These are phyloP conservation scores for Ceratothoa steindachneri DNA, from an alignment of 2,888 invertebrate genomes.

Conservation along the genomic window DNA sequence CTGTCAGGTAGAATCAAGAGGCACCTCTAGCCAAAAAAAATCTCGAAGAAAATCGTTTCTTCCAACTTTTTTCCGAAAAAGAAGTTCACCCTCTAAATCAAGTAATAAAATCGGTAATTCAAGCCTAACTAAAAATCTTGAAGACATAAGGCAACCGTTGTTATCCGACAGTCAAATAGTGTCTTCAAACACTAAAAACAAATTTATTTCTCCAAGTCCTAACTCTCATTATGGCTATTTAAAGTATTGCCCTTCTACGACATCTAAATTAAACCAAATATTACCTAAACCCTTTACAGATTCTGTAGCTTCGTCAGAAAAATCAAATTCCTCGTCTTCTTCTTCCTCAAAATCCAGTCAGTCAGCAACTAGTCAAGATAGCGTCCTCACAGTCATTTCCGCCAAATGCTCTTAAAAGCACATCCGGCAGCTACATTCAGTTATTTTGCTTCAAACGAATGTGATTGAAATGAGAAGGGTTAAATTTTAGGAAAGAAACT, in stretches of 20 bases:
- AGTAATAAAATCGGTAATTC: not conserved
- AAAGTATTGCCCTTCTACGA: too few species aligned
- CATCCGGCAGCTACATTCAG: too few species aligned
- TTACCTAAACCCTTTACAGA: not conserved
- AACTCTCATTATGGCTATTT: too few species aligned
- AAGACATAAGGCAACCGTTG: not conserved
- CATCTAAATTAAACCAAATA: too few species aligned
- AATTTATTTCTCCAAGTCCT: too few species aligned
- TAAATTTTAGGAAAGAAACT: too few species aligned
- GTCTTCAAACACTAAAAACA: too few species aligned
- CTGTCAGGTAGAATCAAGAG: too few species aligned
- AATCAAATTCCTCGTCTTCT: conserved; percentile 38
- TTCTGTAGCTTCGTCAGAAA: not conserved
- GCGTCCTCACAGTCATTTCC: conserved; percentile 29
- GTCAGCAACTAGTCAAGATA: conserved; percentile 31
- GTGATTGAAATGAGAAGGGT: too few species aligned
- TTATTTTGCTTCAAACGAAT: too few species aligned
- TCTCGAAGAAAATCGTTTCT: not conserved
- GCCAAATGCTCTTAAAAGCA: conserved; percentile 2
- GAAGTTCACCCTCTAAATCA: not conserved
- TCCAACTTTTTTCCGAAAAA: not conserved
- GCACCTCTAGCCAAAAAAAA: too few species aligned
- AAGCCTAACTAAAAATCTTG: not conserved
- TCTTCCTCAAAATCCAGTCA: conserved; percentile 16
- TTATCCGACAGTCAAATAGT: too few species aligned